Evolutionary conservation across 2,113 vertebrate species (phyloP).

Genomic region (Paraplagusia blochii): DNA sequence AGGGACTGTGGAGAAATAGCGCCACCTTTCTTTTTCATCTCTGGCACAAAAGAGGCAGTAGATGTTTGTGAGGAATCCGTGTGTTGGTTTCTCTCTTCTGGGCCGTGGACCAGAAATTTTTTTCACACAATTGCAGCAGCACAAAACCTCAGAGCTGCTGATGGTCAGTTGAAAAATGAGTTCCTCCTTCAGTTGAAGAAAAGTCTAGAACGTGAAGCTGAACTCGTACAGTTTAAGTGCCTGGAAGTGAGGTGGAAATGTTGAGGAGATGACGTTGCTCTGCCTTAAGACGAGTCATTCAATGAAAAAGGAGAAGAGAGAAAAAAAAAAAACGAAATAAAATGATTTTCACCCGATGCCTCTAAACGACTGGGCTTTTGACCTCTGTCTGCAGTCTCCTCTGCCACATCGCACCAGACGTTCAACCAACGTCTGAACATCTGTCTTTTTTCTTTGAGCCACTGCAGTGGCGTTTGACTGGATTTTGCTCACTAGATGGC

Average conservation of each 20-base stretch:
- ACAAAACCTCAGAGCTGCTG: constrained; percentile 25
- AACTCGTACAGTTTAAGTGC: constrained; percentile 72
- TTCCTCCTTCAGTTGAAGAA: constrained; percentile 24
- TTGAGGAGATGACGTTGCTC: constrained; percentile 42
- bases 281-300: constrained; percentile 14
- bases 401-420: background rate
- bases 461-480: too few species aligned
- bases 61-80: too few species aligned
- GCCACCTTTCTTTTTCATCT: too few species aligned
- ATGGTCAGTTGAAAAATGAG: constrained; percentile 16
- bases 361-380: constrained; percentile 2
- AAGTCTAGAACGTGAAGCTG: constrained; percentile 38
- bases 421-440: constrained; percentile 24
- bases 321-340: too few species aligned
- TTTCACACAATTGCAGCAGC: too few species aligned
- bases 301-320: constrained; percentile 23
- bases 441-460: constrained; percentile 1
- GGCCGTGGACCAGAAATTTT: too few species aligned
- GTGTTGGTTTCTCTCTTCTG: too few species aligned
- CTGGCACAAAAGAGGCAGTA: too few species aligned
- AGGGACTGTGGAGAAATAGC: constrained; percentile 39
- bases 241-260: constrained; percentile 57
- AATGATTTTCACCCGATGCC: constrained; percentile 60
- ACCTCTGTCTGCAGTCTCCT: background rate
- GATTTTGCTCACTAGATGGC: too few species aligned